phyloP scores from a whole-genome alignment of 1,140 invertebrate genomes.

The Ptiloglossa arizonensis region DNA sequence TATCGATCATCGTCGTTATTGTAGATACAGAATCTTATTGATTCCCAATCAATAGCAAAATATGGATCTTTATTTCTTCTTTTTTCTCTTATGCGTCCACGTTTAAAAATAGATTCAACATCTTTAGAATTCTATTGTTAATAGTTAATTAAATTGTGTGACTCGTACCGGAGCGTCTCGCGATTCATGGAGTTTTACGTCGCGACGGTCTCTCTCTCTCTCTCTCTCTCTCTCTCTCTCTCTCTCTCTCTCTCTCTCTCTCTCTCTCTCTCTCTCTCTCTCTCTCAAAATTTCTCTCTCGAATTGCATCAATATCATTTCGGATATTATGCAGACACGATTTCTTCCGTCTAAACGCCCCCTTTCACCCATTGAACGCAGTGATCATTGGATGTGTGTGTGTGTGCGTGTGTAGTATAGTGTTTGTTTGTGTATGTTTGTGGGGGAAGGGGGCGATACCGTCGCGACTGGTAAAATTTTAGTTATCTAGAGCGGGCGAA shows the following conservation, averaged over 20 bases:
- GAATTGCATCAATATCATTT: conserved; percentile 46
- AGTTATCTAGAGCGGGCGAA: conserved; percentile 60
- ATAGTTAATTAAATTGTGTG: conserved; percentile 71
- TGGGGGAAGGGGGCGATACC: conserved; percentile 49
- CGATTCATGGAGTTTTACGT: conserved; percentile 50
- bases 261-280: conserved; percentile 39
- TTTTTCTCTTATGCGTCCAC: conserved; percentile 71
- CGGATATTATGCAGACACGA: conserved; percentile 48
- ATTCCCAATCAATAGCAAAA: conserved; percentile 78
- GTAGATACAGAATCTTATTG: conserved; percentile 73
- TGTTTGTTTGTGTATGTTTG: no score
- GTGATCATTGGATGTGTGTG: neutral
- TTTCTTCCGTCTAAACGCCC: conserved; percentile 22
- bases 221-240: conserved; percentile 38
- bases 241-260: conserved; percentile 43
- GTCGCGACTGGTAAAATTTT: conserved; percentile 48
- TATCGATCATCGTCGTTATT: conserved; percentile 75
- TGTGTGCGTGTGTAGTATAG: no score
- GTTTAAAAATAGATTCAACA: conserved; percentile 80
- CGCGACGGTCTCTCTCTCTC: conserved; percentile 45
- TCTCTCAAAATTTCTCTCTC: no score
- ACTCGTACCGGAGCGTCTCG: conserved; percentile 63
- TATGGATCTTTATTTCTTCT: conserved; percentile 72
- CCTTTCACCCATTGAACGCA: conserved; percentile 15
- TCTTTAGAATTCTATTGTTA: conserved; percentile 78